phyloP scores from a whole-genome alignment of 2,888 invertebrate genomes.

The Elmis aenea region DNA sequence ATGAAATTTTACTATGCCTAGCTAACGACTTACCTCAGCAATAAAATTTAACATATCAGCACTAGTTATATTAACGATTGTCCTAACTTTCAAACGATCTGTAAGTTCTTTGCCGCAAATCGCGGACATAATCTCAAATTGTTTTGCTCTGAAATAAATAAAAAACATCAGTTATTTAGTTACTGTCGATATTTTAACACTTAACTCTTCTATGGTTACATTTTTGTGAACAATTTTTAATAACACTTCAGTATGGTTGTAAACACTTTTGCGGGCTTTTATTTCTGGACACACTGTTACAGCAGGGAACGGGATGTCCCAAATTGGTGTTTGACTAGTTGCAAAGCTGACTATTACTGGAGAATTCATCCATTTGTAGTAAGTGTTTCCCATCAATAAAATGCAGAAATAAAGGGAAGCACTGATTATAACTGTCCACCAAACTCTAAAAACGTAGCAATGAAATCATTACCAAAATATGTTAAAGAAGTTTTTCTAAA shows the following conservation, averaged over 20 bases:
- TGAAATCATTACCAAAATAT: neutral
- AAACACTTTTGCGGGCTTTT: no score
- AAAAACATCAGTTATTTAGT: neutral
- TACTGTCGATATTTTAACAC: neutral
- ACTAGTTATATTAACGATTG: no score
- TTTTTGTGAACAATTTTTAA: no score
- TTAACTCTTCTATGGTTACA: neutral
- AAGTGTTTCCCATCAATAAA: slow-evolving; percentile 58
- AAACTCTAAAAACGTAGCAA: slow-evolving; percentile 52
- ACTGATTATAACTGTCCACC: slow-evolving; percentile 52
- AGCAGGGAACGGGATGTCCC: slow-evolving; percentile 51
- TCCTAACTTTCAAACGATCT: no score
- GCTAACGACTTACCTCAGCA: no score
- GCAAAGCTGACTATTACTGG: slow-evolving; percentile 71
- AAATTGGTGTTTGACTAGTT: slow-evolving; percentile 61
- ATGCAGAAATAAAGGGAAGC: slow-evolving; percentile 51
- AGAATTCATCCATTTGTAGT: slow-evolving; percentile 65
- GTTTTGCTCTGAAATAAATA: slow-evolving; percentile 5
- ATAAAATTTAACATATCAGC: no score
- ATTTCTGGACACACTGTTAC: slow-evolving; percentile 58
- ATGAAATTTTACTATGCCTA: no score
- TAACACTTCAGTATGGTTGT: no score
- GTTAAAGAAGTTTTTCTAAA: no score
- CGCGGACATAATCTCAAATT: no score
- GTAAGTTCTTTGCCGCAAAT: no score